Evolutionary conservation across 2,797 vertebrate species (phyloP).

Genomic region (Pitangus sulphuratus): DNA sequence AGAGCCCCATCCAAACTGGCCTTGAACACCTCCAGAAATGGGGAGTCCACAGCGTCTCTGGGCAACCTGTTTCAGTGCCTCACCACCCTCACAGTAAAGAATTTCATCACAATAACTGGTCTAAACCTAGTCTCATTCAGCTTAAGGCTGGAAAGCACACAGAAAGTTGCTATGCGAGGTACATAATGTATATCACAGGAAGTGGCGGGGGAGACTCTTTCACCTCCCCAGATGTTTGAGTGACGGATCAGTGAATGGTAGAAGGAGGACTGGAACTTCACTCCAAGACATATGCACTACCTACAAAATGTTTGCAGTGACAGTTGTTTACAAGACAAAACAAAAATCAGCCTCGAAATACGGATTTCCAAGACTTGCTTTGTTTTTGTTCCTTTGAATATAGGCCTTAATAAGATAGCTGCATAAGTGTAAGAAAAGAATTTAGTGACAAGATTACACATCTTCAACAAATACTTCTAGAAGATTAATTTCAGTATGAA

Average conservation of each 20-base stretch:
- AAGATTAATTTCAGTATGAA: background rate
- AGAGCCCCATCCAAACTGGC: background rate
- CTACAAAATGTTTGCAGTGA: background rate
- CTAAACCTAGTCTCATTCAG: background rate
- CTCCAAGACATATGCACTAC: background rate
- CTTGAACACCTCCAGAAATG: background rate
- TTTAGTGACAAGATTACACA: background rate
- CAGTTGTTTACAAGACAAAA: background rate
- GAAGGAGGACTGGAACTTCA: background rate
- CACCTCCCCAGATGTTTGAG: background rate
- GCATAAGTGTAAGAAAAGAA: background rate
- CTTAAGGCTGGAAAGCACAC: background rate
- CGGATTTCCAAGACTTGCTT: background rate
- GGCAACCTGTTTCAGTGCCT: accelerated
- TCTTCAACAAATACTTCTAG: background rate
- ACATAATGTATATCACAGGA: background rate
- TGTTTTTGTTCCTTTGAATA: background rate
- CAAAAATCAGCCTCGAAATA: background rate
- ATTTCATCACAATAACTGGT: background rate
- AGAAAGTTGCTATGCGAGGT: background rate
- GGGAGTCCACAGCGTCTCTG: background rate
- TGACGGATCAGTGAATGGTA: background rate
- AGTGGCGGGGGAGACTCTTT: background rate
- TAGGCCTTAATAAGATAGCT: background rate
- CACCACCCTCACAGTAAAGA: background rate